phyloP scores from a whole-genome alignment of 1,140 invertebrate genomes.

The Aphaenogaster ashmeadi region DNA sequence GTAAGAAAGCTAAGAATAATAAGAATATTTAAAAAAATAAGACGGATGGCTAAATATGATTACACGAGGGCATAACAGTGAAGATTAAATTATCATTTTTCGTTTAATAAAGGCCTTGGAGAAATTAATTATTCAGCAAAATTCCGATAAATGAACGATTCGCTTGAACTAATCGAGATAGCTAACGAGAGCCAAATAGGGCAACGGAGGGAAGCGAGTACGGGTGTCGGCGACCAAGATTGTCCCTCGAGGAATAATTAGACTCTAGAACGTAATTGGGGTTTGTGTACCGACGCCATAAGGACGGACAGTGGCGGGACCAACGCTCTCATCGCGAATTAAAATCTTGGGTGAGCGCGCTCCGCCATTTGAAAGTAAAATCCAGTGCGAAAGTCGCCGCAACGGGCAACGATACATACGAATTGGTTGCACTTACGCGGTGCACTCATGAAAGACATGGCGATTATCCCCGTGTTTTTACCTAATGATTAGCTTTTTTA shows the following conservation, averaged over 20 bases:
- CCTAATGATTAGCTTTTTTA: constrained; percentile 60
- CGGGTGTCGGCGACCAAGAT: constrained; percentile 14
- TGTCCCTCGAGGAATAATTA: constrained; percentile 32
- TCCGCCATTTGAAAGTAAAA: constrained; percentile 76
- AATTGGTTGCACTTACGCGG: constrained; percentile 16
- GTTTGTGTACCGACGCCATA: constrained; percentile 2
- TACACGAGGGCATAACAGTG: not conserved
- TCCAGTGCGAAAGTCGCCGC: constrained; percentile 33
- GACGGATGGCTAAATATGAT: not conserved
- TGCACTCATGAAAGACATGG: not conserved
- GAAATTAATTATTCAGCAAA: constrained; percentile 43
- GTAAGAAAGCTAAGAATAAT: not conserved
- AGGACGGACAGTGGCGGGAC: not conserved
- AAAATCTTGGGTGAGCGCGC: constrained; percentile 75
- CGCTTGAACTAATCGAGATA: constrained; percentile 10
- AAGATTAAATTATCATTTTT: constrained; percentile 1
- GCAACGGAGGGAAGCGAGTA: not conserved
- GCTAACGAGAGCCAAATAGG: not conserved
- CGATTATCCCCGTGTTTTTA: constrained; percentile 38
- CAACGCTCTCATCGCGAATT: constrained; percentile 69
- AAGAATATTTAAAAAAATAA: not conserved
- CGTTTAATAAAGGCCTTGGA: not conserved
- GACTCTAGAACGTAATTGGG: constrained; percentile 35
- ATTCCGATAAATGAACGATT: constrained; percentile 24
- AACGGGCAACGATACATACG: constrained; percentile 10